Evolutionary conservation across 2,113 vertebrate species (phyloP), one percentile per base, ranked within the genome.

Genomic region (Myiagra hebetior): DNA sequence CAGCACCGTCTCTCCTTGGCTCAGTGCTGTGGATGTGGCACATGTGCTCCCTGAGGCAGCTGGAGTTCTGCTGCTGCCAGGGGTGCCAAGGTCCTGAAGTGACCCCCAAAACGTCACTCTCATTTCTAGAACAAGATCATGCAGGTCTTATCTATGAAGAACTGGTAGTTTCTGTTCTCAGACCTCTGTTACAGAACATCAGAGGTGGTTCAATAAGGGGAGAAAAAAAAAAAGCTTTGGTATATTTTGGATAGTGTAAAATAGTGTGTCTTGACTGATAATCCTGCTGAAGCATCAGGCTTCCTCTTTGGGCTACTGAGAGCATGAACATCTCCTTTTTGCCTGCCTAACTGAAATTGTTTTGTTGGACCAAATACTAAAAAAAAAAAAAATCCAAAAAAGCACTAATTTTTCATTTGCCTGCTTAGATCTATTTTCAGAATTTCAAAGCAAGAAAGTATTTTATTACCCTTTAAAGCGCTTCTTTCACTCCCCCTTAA

Each of bases 1-100:
- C 13, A 17, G 35, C 35, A 9, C 17, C 15, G 31, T 6, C 3
- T n/a, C 26, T 64, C 26, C 31, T 49, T 0, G 0, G 42, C 16
- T 50, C 19, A 47, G 21, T 52, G 68, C 33, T 72, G 37, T 30
- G 27, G 23, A 10, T 41, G 44, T 87, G 62, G 37, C 21, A 22
- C 18, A 8, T 9, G 7, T 63, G n/a, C 6, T 42, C 17, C 41
- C 35, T 26, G 47, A 55, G 33, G 35, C 4, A 68, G 12, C 11
- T 1, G 1, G 22, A 35, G 42, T 49, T 83, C 37, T 85, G 18
- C 47, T 60, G 60, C 41, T 83, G 69, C 33, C 4, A 5, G 18
- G 7, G 42, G 5, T 42, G 24, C 12, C 10, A 22, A 14, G 46
- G 65, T 60, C 75, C 30, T 75, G 10, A 39, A 27, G 41, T 19